These are phyloP conservation scores for Polyodon spathula DNA, from an alignment of 2,113 vertebrate genomes.

Conservation along the genomic window DNA sequence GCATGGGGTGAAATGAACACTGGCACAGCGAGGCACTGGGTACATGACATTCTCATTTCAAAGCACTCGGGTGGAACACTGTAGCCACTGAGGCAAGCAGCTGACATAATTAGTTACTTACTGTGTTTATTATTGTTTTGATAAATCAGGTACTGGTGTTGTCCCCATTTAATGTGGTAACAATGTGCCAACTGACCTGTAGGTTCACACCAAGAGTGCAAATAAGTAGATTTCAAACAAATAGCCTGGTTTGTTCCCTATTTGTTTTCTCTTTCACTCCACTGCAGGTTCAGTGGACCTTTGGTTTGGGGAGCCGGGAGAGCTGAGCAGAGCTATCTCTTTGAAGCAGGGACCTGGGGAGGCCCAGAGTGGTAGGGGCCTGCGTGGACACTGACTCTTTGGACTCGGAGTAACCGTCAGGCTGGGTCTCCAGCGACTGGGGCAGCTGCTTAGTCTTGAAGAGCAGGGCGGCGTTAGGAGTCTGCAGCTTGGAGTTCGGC, in stretches of 20 bases:
- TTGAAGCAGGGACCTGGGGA: conserved; percentile 44
- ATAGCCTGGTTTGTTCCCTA: neutral
- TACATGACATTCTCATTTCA: neutral
- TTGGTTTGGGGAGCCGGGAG: conserved; percentile 83
- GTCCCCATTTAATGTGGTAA: neutral
- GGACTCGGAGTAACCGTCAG: conserved; percentile 38
- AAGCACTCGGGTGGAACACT: neutral
- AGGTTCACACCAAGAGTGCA: neutral
- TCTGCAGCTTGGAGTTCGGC: conserved; percentile 53
- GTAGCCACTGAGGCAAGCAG: too few relatives aligned
- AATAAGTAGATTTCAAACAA: neutral
- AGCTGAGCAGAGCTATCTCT: conserved; percentile 40
- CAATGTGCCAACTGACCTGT: neutral
- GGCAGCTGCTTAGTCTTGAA: conserved; percentile 54
- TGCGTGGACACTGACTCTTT: conserved; percentile 42
- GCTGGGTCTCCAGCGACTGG: conserved; percentile 49
- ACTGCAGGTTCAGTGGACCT: conserved; percentile 38
- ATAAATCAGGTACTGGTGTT: neutral
- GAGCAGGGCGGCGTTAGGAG: conserved; percentile 37
- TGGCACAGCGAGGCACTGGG: neutral
- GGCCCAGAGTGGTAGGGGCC: conserved; percentile 41
- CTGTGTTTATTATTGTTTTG: neutral
- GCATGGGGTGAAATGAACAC: neutral
- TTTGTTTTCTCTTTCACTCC: too few relatives aligned
- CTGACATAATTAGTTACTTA: neutral